Conservation (phyloP, 2,797 vertebrate species). For the Alcedo quadribrachys region DNA sequence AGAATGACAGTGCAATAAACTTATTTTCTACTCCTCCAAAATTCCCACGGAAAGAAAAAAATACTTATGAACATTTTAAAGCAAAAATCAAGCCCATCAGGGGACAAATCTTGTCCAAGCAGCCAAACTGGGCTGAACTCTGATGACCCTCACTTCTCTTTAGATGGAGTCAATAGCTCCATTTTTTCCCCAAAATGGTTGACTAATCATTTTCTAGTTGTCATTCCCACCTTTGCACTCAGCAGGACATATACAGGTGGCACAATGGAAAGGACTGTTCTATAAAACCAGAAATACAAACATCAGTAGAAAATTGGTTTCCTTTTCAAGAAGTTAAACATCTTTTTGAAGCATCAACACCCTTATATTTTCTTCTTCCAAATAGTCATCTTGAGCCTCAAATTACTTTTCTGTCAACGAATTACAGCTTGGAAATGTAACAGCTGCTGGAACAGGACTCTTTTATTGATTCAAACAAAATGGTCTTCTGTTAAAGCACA, state of each 20-base stretch:
- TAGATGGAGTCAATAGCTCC: not conserved
- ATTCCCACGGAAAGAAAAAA: not conserved
- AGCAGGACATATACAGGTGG: not conserved
- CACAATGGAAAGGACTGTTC: not conserved
- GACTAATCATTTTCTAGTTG: not conserved
- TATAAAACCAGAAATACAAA: not conserved
- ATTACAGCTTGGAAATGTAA: not conserved
- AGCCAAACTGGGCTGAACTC: not conserved
- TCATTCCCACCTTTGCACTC: not conserved
- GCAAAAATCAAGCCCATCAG: not conserved
- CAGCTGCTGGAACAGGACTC: not conserved
- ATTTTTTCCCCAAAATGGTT: not conserved
- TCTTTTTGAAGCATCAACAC: not conserved
- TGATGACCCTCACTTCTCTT: not conserved
- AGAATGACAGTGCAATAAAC: not conserved
- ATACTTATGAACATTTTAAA: not conserved
- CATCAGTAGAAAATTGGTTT: not conserved
- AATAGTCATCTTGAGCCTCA: not conserved
- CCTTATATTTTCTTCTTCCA: not conserved
- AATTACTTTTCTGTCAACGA: not conserved
- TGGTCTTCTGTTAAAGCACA: not conserved
- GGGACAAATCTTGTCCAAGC: not conserved
- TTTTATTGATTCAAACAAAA: not conserved
- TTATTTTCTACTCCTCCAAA: not conserved
- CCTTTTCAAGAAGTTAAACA: not conserved